Base-by-base conservation (phyloP, 1,140 invertebrate genomes). In the Zaprionus inermis region DNA sequence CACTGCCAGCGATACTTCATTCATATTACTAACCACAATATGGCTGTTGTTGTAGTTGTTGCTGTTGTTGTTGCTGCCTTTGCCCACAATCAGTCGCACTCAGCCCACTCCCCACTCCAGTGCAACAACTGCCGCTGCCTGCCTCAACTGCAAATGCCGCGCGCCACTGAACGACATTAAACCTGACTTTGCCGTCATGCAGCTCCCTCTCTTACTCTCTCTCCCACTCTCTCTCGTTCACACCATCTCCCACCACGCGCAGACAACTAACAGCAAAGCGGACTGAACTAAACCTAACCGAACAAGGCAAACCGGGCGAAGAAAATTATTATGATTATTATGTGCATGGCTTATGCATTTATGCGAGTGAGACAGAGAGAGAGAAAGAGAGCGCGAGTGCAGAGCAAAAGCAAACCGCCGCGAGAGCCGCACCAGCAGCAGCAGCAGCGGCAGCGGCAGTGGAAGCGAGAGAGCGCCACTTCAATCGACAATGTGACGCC, bases 121-220 rank as follows among this genome's bases (percentile, higher is more conserved):
- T 28, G 24, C 24, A 28, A 14, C 32, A 11, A 12, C n/a, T 28
- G 24, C 36, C 38, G 57, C 65, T 72, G 80, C 81, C 84, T 89
- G 86, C 84, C 84, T 89, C 83, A 88, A 84, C 80, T 77, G 70
- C 76, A 77, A 89, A 74, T 61, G 80, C 57, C 66, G 66, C 79
- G 78, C 79, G 72, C 79, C 77, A 80, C 68, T 84, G 80, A 89
- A 81, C 81, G 84, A 89, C 81, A 89, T 89, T 89, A 89, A 89
- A 89, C 84, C 84, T 85, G 85, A 85, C 85, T 84, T 89, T 90
- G 81, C 66, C 69, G 60, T 55, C 46, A 12, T 60, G 52, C 36
- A n/a, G 49, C 41, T 60, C 57, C 22, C 51, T 52, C 55, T 64
- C 5, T 41, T 18, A 65, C 44, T 18, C 49, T 46, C 38, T 24